These are phyloP conservation scores for Ooceraea biroi DNA, from an alignment of 1,140 invertebrate species.

Conservation along the genomic window DNA sequence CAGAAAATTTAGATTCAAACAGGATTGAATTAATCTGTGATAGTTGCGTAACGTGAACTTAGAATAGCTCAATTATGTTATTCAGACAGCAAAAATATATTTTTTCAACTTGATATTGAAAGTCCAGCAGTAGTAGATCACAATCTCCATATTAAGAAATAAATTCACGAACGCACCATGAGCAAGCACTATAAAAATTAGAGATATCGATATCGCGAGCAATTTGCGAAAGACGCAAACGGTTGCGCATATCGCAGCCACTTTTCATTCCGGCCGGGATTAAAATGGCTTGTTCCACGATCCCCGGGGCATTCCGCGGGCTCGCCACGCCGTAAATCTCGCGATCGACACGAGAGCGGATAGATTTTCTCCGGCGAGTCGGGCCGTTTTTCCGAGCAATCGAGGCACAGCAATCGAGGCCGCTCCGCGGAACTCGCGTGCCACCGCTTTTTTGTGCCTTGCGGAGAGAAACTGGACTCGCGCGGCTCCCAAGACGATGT, in stretches of 20 bases:
- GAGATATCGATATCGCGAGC: neutral
- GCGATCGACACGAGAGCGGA: conserved; percentile 52
- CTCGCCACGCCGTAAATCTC: conserved; percentile 42
- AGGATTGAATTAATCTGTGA: neutral
- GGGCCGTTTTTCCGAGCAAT: conserved; percentile 48
- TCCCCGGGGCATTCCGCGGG: conserved; percentile 19
- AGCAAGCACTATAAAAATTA: too few relatives aligned
- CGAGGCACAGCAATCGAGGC: conserved; percentile 48
- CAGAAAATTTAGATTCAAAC: neutral
- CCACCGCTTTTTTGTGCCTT: conserved; percentile 31
- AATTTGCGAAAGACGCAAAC: neutral
- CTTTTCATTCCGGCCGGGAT: conserved; percentile 2
- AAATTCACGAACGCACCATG: too few relatives aligned
- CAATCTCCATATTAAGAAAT: neutral
- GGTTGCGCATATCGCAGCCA: neutral
- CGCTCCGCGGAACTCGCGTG: conserved; percentile 52
- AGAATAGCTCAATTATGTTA: neutral
- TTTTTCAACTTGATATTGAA: neutral
- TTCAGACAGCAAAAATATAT: neutral
- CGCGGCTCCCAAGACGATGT: conserved; percentile 38
- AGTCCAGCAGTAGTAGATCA: neutral
- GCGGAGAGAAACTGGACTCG: conserved; percentile 59
- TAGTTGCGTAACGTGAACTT: neutral
- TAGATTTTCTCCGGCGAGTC: conserved; percentile 57
- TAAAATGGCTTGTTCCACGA: conserved; percentile 6